Evolutionary conservation across 2,113 vertebrate genomes (phyloP).

Genomic region (Zosterops pallidus): DNA sequence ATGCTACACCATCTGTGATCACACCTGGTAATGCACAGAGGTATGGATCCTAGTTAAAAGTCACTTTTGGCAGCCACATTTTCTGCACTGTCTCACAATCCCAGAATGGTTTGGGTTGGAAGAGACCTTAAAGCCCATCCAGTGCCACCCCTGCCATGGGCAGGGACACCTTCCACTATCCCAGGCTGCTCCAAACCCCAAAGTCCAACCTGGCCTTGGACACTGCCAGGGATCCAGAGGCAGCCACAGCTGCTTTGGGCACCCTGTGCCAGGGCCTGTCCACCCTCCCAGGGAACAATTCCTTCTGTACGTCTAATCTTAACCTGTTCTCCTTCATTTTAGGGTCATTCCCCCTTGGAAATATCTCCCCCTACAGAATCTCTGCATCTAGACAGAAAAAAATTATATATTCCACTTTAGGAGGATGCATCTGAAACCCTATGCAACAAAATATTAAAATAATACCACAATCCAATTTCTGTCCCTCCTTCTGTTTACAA

Average conservation of each 20-base stretch:
- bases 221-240: not conserved
- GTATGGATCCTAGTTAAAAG: not conserved
- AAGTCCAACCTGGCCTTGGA: accelerated
- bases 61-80: not conserved
- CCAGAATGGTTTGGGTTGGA: not conserved
- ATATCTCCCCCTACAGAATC: not conserved
- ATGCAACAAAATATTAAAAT: not conserved
- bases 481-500: not conserved
- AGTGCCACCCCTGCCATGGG: accelerated
- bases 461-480: not conserved
- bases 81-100: not conserved
- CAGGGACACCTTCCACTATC: not conserved
- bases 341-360: not conserved
- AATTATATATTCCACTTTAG: not conserved
- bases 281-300: not conserved
- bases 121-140: not conserved
- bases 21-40: not conserved
- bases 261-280: not conserved
- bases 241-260: not conserved
- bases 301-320: not conserved
- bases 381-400: not conserved
- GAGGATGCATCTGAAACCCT: not conserved
- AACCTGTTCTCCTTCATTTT: not conserved
- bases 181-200: not conserved
- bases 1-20: not conserved